Evolutionary conservation across 2,797 vertebrate genomes (phyloP), one percentile per base, ranked within the genome.

Genomic region (Liasis olivaceus): DNA sequence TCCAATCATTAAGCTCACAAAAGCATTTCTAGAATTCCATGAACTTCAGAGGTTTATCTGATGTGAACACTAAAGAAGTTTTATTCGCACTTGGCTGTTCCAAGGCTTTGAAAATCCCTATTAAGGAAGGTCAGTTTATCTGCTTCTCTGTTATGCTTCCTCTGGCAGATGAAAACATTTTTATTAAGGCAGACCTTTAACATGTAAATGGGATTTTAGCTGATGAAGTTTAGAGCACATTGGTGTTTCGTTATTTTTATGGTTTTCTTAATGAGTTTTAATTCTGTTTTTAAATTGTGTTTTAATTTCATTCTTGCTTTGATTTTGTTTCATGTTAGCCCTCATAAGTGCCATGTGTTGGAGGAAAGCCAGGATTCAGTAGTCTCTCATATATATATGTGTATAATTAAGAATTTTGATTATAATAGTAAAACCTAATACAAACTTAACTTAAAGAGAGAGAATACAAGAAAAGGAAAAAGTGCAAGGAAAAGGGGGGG

Each of bases 211-310:
- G 42, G 20, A 81, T 81, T 60, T 81, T 81, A 81, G 42, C 77
- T 5, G 22, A 81, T 81, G 72, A 47, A 81, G 72, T 81, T 81
- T 47, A 36, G 36, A 81, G 22, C 20, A 5, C 47, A 24, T 24
- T 81, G 42, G 42, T 81, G 36, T 24, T 81, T 47, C 12, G 20
- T 81, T 81, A 81, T 81, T 81, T 81, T 47, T 81, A 81, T 47
- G 47, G 22, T 5, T 81, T 81, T 81, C 77, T 47, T 81, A 47
- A 81, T 81, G 36, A 81, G 77, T 81, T 81, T 81, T 81, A 81
- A 47, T 81, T 81, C 72, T 81, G 72, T 24, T 81, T 81, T 81
- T 81, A 81, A 81, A 47, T 81, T 81, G 77, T 81, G 42, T 93
- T 22, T 81, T 93, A 88, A 86, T 88, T 1, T 11, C 66, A 11